Percentiles rank a stretch among this genome's conserved stretches.
phyloP scores from a whole-genome alignment of 2,888 invertebrate species.

The Cinara cedri region DNA sequence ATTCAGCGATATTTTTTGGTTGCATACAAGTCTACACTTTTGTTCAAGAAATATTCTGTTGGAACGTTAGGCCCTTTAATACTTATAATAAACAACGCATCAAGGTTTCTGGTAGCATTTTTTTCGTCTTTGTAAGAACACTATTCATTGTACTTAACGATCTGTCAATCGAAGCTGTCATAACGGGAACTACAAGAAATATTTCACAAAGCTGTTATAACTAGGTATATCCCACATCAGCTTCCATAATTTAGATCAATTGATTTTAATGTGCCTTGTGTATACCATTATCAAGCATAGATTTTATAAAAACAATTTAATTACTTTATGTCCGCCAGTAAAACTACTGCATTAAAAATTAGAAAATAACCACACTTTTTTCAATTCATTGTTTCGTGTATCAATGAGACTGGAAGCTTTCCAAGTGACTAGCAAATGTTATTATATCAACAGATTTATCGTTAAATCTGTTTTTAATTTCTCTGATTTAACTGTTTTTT shows the following conservation, averaged over 20 bases:
- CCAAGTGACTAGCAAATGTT: conserved; percentile 2
- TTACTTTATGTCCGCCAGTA: no score
- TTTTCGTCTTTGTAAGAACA: conserved; percentile 11
- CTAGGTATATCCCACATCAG: neutral
- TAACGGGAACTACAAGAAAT: neutral
- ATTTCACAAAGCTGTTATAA: no score
- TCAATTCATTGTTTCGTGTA: neutral
- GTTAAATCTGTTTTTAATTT: neutral
- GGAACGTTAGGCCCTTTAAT: neutral
- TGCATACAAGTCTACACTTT: neutral
- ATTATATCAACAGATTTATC: neutral
- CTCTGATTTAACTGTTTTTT: no score
- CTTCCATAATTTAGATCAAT: neutral
- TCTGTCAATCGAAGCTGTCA: neutral
- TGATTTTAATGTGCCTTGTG: neutral
- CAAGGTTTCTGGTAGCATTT: neutral
- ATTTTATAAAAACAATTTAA: no score
- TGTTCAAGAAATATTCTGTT: neutral
- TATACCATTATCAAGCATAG: no score
- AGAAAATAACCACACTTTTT: neutral
- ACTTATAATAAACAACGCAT: neutral
- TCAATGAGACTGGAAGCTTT: neutral
- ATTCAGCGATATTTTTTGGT: no score
- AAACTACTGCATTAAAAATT: neutral
- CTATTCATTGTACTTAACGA: no score